Conservation (phyloP, 2,888 invertebrate genomes). For the Labia minor region DNA sequence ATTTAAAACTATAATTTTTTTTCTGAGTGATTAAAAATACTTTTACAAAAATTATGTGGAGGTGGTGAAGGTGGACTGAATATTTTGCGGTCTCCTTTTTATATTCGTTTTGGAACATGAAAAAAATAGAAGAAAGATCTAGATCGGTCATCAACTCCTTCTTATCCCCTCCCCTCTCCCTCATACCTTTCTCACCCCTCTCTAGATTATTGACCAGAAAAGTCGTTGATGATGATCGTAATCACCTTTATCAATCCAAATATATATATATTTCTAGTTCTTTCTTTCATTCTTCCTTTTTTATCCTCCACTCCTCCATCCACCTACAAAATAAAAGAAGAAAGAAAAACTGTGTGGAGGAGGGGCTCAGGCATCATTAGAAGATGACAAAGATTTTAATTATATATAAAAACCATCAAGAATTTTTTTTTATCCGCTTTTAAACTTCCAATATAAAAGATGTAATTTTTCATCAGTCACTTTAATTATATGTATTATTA, state of each 20-base stretch:
- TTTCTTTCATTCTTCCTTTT: too few relatives aligned
- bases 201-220: background rate
- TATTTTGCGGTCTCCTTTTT: background rate
- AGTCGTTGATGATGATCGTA: background rate
- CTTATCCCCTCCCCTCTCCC: background rate
- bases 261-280: background rate
- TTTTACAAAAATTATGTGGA: too few relatives aligned
- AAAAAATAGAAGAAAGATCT: background rate
- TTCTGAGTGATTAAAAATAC: too few relatives aligned
- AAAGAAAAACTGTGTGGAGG: background rate
- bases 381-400: slow-evolving; percentile 4
- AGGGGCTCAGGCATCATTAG: background rate
- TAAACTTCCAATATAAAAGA: slow-evolving; percentile 6
- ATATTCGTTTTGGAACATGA: background rate
- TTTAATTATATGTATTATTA: slow-evolving; percentile 8
- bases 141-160: slow-evolving; percentile 7
- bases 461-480: slow-evolving; percentile 13
- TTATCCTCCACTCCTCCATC: too few relatives aligned
- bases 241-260: slow-evolving; percentile 13
- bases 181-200: background rate
- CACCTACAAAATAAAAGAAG: background rate
- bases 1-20: too few relatives aligned
- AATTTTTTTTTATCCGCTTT: background rate
- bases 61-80: background rate
- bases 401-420: slow-evolving; percentile 3